Evolutionary conservation across 2,113 vertebrate genomes (phyloP).

Genomic region (Formicarius rufipectus): DNA sequence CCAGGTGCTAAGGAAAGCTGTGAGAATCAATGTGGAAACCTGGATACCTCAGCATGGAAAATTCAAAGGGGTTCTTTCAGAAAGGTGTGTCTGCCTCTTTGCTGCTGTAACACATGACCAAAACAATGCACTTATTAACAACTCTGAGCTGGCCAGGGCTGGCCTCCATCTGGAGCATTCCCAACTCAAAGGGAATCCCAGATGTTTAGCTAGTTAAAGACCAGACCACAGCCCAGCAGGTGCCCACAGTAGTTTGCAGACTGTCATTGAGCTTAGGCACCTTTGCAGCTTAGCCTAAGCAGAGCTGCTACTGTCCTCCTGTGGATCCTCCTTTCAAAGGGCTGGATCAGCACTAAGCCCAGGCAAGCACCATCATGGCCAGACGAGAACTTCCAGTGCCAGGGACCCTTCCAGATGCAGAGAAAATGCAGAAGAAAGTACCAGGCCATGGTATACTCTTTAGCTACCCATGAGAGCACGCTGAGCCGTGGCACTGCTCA

Average conservation of each 20-base stretch:
- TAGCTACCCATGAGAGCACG: background rate
- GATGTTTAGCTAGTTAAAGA: background rate
- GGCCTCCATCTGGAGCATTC: background rate
- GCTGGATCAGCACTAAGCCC: background rate
- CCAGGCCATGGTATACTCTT: background rate
- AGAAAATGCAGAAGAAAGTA: background rate
- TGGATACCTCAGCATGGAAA: background rate
- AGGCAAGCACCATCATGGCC: background rate
- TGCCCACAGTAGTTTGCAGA: background rate
- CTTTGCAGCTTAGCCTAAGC: background rate
- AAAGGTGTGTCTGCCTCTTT: background rate
- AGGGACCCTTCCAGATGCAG: background rate
- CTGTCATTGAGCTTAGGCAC: background rate
- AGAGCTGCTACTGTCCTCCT: background rate
- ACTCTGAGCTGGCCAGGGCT: background rate
- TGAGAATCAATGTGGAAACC: background rate
- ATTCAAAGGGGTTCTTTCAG: background rate
- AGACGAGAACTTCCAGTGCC: background rate
- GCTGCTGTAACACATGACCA: background rate
- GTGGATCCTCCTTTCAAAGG: background rate
- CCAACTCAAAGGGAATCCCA: background rate
- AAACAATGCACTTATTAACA: background rate
- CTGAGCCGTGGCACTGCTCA: background rate
- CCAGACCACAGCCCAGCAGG: background rate
- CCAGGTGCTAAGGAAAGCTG: background rate